Evolutionary conservation across 2,797 vertebrate genomes (phyloP), one percentile per base, ranked within the genome.

Genomic region (Austrolebias charrua): DNA sequence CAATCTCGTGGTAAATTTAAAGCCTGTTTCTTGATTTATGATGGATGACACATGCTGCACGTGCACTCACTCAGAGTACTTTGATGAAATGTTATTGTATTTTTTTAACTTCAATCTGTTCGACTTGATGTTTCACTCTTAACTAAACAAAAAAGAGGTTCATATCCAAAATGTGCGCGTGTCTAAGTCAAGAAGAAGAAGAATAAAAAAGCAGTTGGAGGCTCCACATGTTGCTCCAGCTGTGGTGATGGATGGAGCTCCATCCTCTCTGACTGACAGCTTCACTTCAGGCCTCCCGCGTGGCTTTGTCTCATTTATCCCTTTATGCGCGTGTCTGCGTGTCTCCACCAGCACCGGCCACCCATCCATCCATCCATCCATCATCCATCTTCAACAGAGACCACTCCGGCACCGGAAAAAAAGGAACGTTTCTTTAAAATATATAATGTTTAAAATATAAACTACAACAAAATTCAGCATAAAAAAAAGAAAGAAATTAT

Each of bases 201-300:
- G 64, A 59, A 49, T 54, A 5, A n/a, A 31, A 31, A 63, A 61
- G 45, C 63, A n/a, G 58, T 59, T 73, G 65, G 62, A 1, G 4
- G 46, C 6, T 67, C 38, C 61, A 62, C 59, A 28, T 72, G 79
- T 69, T 72, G 60, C 57, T 80, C 55, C 66, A 48, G 70, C 12
- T 47, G 5, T 6, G 4, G 19, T 87, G 78, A 87, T 87, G 87
- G 84, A 83, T 87, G 77, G 75, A 80, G 10, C 56, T 51, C 50
- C 53, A 66, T 2, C 44, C 69, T 62, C 49, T 47, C 60, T 79
- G 73, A 85, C 73, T 86, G 86, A 84, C 83, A 73, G 80, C 67
- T 63, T 71, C 73, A 55, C 69, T 69, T 44, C 68, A 71, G 76
- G 78, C 79, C 80, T 83, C 85, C 86, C 88, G 81, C 76, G 61